Base-by-base conservation (phyloP, 92 coral and sea anemone species). In the Porites rus region DNA sequence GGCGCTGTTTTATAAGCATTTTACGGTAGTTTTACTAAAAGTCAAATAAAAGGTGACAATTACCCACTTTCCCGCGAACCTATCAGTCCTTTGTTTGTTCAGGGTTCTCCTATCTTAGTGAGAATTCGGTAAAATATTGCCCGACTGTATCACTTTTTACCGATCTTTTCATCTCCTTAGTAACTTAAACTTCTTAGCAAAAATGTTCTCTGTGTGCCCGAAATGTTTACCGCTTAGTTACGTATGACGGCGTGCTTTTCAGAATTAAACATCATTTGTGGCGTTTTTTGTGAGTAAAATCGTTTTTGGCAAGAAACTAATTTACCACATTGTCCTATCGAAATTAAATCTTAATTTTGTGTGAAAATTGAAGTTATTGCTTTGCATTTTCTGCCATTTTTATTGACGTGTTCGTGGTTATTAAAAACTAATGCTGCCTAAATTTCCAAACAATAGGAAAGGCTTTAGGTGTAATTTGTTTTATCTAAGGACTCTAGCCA, bases 1-100 rank as follows among this genome's bases (percentile, higher is more conserved):
- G 43, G 46, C 6, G 46, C 46, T 20, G 52, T 56, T 56, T 2
- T 22, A 19, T 22, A 43, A 46, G 43, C 51, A 63, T 69, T 69
- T 24, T 22, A 69, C 9, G 28, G 28, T 13, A 69, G 43, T 56
- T 22, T n/a, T 24, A 25, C 25, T n/a, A 13, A n/a, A 18, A 4
- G 46, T 51, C 65, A 56, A 75, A 53, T 14, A 52, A 22, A 10
- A 75, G 65, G 46, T 75, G 79, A 75, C 25, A 75, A 24, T 56
- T 75, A 22, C n/a, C 50, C 51, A 20, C 51, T 20, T 11, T 75
- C 28, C 46, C 8, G 79, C 59, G 24, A 75, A 75, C 25, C 19
- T 58, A 10, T 19, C 65, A 56, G 20, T 12, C 66, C 14, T 56
- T 20, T 75, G 46, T 52, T 75, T 54, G n/a, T 24, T 24, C 79